Conservation (phyloP, 2,113 vertebrate species). For the Heteronetta atricapilla region DNA sequence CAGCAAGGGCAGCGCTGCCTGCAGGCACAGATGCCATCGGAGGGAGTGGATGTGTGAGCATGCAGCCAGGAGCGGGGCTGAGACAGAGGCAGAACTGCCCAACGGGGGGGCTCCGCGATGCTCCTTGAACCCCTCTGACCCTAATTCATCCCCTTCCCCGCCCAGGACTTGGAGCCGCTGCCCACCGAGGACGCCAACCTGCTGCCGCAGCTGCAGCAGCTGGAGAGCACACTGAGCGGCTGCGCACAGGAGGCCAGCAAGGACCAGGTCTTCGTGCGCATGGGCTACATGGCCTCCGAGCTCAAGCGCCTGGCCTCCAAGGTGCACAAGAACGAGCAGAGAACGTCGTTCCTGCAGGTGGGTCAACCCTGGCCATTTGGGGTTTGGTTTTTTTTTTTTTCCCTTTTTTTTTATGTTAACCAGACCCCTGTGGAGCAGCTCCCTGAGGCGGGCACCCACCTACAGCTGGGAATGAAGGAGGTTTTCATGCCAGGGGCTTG, state of each 20-base stretch:
- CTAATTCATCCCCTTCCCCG: rapidly evolving
- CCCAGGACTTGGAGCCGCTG: constrained; percentile 74
- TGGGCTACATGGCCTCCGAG: constrained; percentile 95
- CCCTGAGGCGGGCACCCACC: neutral
- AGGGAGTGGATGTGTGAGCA: neutral
- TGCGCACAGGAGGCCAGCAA: constrained; percentile 93
- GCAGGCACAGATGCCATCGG: too few relatives aligned
- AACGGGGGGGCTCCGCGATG: neutral
- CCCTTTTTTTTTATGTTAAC: neutral
- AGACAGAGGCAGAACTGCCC: neutral
- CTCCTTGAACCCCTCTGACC: neutral
- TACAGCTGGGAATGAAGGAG: neutral
- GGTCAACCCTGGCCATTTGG: neutral
- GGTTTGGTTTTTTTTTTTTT: neutral
- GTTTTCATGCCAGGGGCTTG: neutral
- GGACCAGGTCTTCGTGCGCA: constrained; percentile 90
- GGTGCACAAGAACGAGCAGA: constrained; percentile 95
- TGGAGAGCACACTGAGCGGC: constrained; percentile 92
- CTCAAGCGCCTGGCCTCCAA: constrained; percentile 96
- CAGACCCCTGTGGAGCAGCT: neutral
- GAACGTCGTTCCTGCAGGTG: constrained; percentile 93
- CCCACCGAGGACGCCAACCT: constrained; percentile 86
- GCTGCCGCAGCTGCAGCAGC: constrained; percentile 88
- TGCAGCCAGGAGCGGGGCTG: neutral
- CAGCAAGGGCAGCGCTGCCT: neutral